Evolutionary conservation across 1,140 invertebrate species (phyloP).

Genomic region (Orchesella cincta): DNA sequence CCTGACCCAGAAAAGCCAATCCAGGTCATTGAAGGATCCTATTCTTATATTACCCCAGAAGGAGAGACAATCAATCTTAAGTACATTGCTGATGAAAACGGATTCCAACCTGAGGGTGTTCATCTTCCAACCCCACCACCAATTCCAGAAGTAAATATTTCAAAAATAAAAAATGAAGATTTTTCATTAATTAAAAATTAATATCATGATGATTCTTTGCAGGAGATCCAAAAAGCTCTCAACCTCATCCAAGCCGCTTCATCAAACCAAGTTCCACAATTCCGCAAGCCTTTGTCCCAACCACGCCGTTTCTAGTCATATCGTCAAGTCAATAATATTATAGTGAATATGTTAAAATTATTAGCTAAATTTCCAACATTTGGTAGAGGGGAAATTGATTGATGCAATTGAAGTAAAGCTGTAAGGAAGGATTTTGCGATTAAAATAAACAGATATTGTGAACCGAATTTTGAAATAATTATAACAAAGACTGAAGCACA

Average conservation of each 20-base stretch:
- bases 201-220: background rate
- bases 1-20: conserved; percentile 52
- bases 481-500: too few relatives aligned
- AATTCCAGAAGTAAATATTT: conserved; percentile 10
- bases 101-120: background rate
- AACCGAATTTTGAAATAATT: too few relatives aligned
- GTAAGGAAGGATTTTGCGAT: background rate
- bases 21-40: conserved; percentile 34
- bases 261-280: background rate
- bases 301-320: conserved; percentile 9
- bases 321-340: background rate
- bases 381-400: background rate
- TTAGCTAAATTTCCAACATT: background rate
- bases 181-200: background rate
- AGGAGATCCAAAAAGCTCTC: background rate
- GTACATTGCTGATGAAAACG: conserved; percentile 25
- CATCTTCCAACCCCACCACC: conserved; percentile 23
- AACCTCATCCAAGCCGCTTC: background rate
- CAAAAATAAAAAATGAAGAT: background rate
- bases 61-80: background rate
- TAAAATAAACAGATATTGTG: background rate
- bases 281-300: background rate
- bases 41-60: conserved; percentile 18
- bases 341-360: background rate
- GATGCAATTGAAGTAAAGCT: background rate